Conservation (phyloP, 2,797 vertebrate species). For the Esox lucius region DNA sequence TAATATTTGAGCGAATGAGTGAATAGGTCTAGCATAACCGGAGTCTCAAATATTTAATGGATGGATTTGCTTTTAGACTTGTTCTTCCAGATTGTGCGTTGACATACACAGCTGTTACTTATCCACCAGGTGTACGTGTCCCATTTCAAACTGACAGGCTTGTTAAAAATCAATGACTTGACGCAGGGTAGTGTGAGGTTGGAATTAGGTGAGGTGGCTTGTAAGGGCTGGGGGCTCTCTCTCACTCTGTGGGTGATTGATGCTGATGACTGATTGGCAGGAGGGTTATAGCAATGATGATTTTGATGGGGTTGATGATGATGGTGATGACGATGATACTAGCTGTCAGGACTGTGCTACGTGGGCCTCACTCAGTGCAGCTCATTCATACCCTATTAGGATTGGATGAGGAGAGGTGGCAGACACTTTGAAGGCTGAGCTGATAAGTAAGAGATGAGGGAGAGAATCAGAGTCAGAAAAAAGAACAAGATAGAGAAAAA, state of each 20-base stretch:
- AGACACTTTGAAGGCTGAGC: neutral
- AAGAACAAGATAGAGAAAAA: too few relatives aligned
- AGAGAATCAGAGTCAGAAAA: neutral
- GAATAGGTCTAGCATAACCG: neutral
- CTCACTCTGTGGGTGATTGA: neutral
- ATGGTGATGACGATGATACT: neutral
- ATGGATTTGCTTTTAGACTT: neutral
- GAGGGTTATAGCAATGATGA: slow-evolving; percentile 6
- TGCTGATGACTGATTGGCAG: slow-evolving; percentile 2
- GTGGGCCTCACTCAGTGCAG: neutral
- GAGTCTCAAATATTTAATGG: neutral
- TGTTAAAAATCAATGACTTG: neutral
- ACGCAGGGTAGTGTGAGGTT: neutral
- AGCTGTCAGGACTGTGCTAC: neutral
- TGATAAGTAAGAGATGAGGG: slow-evolving; percentile 7
- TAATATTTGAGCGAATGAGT: neutral
- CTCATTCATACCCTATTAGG: slow-evolving; percentile 6
- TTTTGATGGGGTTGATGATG: slow-evolving; percentile 4
- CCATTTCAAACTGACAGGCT: slow-evolving; percentile 2
- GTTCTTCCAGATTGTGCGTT: neutral
- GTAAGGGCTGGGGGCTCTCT: neutral
- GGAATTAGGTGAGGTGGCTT: neutral
- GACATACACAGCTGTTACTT: neutral
- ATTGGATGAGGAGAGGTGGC: neutral
- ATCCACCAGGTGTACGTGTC: neutral